Conservation (phyloP, 2,113 vertebrate species). For the Spea bombifrons region DNA sequence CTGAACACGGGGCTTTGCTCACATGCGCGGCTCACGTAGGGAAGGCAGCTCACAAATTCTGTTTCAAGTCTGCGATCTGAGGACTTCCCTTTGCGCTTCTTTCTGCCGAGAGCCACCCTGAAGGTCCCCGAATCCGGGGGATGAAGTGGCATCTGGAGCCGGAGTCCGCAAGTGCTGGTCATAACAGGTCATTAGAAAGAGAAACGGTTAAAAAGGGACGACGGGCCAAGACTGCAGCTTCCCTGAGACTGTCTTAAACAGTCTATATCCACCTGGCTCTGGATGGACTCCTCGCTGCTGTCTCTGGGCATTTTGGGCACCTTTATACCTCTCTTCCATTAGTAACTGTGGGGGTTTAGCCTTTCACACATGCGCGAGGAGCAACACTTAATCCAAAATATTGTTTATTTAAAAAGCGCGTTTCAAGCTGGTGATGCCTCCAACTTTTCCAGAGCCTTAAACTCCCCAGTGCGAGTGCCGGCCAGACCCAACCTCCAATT, state of each 20-base stretch:
- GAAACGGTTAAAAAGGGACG: no score
- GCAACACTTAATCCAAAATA: background rate
- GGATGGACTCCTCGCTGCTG: background rate
- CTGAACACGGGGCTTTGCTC: constrained; percentile 25
- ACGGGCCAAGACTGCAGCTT: no score
- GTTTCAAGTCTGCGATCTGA: constrained; percentile 20
- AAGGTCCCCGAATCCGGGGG: constrained; percentile 3
- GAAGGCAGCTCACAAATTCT: constrained; percentile 16
- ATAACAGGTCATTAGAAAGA: no score
- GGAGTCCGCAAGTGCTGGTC: no score
- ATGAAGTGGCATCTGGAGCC: background rate
- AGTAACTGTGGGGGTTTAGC: background rate
- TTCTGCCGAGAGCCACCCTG: constrained; percentile 39
- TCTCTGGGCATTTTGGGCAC: background rate
- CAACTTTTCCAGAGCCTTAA: background rate
- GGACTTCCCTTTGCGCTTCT: background rate
- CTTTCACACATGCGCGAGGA: background rate
- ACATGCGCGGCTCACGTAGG: background rate
- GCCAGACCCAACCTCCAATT: background rate
- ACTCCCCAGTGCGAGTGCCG: background rate
- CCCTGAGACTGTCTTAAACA: no score
- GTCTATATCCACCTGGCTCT: background rate
- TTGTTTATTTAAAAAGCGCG: background rate
- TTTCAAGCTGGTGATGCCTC: background rate
- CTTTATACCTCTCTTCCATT: background rate